A percentile compares a stretch with the other conserved stretches of the same genome.
Conservation (phyloP, 2,888 invertebrate genomes). For the Sminthurides aquaticus region DNA sequence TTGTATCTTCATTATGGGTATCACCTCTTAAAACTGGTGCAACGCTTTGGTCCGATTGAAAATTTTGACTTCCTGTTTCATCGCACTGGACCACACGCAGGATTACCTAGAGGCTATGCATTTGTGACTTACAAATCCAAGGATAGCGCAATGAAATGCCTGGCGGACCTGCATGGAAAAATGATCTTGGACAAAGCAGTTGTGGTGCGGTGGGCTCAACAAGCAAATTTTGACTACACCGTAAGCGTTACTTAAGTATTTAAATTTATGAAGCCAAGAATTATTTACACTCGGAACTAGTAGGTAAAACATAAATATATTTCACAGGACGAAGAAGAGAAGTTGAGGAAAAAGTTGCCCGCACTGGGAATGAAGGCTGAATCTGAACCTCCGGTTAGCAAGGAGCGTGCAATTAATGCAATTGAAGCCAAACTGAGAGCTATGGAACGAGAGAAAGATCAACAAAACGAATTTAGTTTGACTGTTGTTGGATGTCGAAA, state of each 20-base stretch:
- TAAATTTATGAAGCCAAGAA: neutral
- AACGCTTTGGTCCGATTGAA: constrained; percentile 85
- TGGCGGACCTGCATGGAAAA: constrained; percentile 65
- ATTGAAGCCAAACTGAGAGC: constrained; percentile 78
- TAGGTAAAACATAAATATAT: neutral
- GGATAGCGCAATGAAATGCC: constrained; percentile 64
- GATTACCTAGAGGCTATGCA: constrained; percentile 74
- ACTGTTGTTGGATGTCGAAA: neutral
- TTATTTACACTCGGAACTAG: too few species aligned
- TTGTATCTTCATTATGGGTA: constrained; percentile 67
- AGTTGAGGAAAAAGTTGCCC: constrained; percentile 61
- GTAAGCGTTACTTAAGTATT: neutral
- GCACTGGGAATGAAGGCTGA: constrained; percentile 45
- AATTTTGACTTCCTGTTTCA: constrained; percentile 94
- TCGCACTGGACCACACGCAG: constrained; percentile 73
- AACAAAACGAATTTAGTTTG: constrained; percentile 1
- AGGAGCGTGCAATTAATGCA: constrained; percentile 67
- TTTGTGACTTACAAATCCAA: constrained; percentile 72
- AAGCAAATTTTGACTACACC: constrained; percentile 16
- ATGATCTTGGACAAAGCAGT: constrained; percentile 66
- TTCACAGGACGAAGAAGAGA: constrained; percentile 64
- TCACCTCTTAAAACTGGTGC: constrained; percentile 91
- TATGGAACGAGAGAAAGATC: constrained; percentile 53
- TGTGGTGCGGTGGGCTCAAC: constrained; percentile 65
- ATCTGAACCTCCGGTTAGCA: constrained; percentile 53